phyloP scores from a whole-genome alignment of 2,888 invertebrate genomes.

The Rhamnusium bicolor region DNA sequence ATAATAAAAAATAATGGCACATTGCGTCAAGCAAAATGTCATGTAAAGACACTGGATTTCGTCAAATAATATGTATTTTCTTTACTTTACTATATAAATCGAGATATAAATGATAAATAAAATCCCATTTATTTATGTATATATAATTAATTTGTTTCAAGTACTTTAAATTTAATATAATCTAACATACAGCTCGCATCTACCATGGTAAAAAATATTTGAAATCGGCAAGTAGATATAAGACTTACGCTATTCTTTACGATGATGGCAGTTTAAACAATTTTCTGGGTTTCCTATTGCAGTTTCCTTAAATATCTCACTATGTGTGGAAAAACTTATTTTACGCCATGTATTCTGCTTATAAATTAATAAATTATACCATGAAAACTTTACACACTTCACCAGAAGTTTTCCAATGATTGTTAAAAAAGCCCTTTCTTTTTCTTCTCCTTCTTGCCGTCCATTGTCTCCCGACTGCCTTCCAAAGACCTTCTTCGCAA shows the following conservation, averaged over 20 bases:
- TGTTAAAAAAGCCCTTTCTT: constrained; percentile 91
- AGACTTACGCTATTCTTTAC: constrained; percentile 34
- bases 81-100: constrained; percentile 19
- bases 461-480: constrained; percentile 90
- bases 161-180: constrained; percentile 37
- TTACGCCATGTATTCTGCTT: constrained; percentile 28
- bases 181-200: constrained; percentile 42
- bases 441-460: constrained; percentile 92
- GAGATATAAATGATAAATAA: constrained; percentile 42
- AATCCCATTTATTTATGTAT: constrained; percentile 33
- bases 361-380: constrained; percentile 32
- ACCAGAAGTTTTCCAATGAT: constrained; percentile 50
- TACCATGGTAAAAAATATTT: constrained; percentile 45
- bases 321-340: constrained; percentile 30
- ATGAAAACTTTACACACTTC: constrained; percentile 39
- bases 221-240: constrained; percentile 38
- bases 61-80: constrained; percentile 33
- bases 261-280: constrained; percentile 35
- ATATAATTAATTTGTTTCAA: constrained; percentile 37
- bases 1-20: constrained; percentile 66
- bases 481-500: constrained; percentile 89
- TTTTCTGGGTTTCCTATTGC: constrained; percentile 24
- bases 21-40: constrained; percentile 66
- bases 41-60: constrained; percentile 54
- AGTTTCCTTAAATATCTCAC: constrained; percentile 32